Percentiles rank a stretch among this genome's conserved stretches.
Evolutionary conservation across 2,113 vertebrate species (phyloP).

Genomic region (Rhegmatorhina hoffmannsi): DNA sequence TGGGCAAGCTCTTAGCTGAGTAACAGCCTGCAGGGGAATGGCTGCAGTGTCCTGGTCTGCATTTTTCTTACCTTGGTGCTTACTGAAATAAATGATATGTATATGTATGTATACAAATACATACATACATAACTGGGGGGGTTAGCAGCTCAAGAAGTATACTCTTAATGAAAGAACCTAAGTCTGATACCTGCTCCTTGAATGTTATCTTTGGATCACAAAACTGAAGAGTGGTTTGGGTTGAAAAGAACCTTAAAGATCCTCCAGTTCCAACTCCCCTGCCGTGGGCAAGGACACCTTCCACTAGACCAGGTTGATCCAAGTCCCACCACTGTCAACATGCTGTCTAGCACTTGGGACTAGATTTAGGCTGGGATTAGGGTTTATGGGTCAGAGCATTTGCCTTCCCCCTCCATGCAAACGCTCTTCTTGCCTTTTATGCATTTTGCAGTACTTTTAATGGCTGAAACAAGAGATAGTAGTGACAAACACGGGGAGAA

Average conservation of each 20-base stretch:
- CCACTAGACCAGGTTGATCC: not conserved
- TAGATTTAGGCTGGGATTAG: not conserved
- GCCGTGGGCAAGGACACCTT: not conserved
- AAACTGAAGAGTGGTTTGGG: fast-evolving
- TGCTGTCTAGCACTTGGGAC: not conserved
- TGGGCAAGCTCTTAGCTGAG: not conserved
- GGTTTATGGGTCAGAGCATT: not conserved
- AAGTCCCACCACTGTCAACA: fast-evolving
- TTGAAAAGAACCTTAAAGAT: fast-evolving
- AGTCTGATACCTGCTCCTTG: not conserved
- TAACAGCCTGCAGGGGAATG: not conserved
- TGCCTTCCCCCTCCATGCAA: not conserved
- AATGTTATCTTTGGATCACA: not conserved
- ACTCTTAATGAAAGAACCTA: fast-evolving
- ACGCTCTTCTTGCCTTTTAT: not conserved
- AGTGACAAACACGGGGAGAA: not conserved
- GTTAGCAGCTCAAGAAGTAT: not conserved
- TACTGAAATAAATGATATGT: not conserved
- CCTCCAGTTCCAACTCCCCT: not conserved
- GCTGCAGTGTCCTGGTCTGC: not conserved
- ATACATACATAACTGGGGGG: fast-evolving
- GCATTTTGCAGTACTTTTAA: fast-evolving
- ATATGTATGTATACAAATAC: not conserved
- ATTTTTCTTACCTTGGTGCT: not conserved
- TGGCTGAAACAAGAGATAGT: not conserved